These are phyloP conservation scores for Orchesella cincta DNA, from an alignment of 1,140 invertebrate genomes.

Conservation along the genomic window DNA sequence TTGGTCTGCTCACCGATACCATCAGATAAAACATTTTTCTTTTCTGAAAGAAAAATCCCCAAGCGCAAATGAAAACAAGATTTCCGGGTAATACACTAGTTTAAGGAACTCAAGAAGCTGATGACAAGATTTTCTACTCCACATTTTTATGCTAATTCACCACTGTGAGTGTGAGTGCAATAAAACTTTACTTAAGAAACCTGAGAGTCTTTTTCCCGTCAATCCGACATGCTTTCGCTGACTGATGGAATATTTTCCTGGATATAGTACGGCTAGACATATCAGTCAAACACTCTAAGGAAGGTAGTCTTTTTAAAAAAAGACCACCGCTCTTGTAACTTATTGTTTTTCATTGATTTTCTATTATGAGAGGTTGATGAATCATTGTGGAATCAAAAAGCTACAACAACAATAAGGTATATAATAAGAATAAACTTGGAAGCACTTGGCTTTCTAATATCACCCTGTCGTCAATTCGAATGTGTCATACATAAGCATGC, in stretches of 20 bases:
- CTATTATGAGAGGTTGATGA: neutral
- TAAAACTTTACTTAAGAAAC: neutral
- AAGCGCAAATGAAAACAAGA: slow-evolving; percentile 6
- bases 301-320: neutral
- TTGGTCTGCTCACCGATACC: neutral
- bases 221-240: slow-evolving; percentile 9
- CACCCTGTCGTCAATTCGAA: neutral
- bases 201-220: neutral
- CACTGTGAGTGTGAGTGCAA: neutral
- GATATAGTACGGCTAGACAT: neutral
- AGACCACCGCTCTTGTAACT: neutral
- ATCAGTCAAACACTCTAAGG: neutral
- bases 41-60: neutral
- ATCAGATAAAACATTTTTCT: slow-evolving; percentile 7
- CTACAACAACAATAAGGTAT: no score
- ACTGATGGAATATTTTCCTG: neutral
- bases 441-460: no score
- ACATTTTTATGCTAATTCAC: slow-evolving; percentile 7
- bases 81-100: neutral
- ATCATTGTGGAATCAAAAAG: neutral
- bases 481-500: neutral
- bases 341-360: slow-evolving; percentile 16
- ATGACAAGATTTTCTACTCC: slow-evolving; percentile 14
- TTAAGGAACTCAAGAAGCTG: slow-evolving; percentile 4
- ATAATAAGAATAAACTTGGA: no score